Conservation (phyloP, 1,140 invertebrate genomes). For the Drosophila ogumai region DNA sequence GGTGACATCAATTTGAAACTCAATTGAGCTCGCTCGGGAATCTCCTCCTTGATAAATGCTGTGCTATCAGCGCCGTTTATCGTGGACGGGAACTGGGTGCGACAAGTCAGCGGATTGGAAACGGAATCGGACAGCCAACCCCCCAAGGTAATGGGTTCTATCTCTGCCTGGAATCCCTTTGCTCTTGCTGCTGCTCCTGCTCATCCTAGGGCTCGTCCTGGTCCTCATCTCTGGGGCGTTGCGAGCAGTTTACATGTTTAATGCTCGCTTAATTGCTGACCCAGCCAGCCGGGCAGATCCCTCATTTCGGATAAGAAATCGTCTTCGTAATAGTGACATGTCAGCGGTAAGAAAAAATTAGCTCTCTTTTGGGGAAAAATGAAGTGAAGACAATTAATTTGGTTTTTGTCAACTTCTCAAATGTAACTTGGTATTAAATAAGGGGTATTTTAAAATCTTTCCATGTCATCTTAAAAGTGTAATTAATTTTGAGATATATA, state of each 20-base stretch:
- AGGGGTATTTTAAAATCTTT: neutral
- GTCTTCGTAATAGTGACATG: slow-evolving; percentile 30
- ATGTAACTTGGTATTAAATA: neutral
- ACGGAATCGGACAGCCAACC: slow-evolving; percentile 33
- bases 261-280: slow-evolving; percentile 68
- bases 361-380: neutral
- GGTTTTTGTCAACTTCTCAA: neutral
- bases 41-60: slow-evolving; percentile 69
- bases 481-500: neutral
- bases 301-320: slow-evolving; percentile 35
- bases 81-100: slow-evolving; percentile 70
- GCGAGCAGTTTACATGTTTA: slow-evolving; percentile 75
- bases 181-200: neutral
- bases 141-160: slow-evolving; percentile 50
- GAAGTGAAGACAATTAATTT: slow-evolving; percentile 11
- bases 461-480: neutral
- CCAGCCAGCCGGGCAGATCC: slow-evolving; percentile 26
- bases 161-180: neutral
- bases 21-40: slow-evolving; percentile 69
- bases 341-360: slow-evolving; percentile 13
- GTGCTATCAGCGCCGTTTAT: slow-evolving; percentile 80
- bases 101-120: slow-evolving; percentile 80
- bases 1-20: slow-evolving; percentile 85
- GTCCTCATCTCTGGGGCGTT: slow-evolving; percentile 66
- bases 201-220: slow-evolving; percentile 5